phyloP scores from a whole-genome alignment of 2,113 vertebrate genomes.

The Gymnobelideus leadbeateri region DNA sequence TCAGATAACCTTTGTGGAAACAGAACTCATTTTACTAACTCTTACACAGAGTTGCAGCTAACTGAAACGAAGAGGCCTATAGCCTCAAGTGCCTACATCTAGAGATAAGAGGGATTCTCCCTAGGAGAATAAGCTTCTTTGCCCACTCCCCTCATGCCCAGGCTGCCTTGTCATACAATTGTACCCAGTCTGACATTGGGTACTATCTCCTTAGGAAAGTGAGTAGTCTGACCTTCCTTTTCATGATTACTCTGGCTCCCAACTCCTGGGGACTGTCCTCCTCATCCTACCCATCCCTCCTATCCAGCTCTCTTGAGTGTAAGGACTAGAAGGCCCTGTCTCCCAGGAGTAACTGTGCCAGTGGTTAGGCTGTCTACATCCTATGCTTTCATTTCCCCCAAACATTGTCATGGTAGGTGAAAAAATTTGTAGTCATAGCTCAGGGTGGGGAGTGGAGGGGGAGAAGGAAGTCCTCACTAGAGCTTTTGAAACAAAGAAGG shows the following conservation, averaged over 20 bases:
- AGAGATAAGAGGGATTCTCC: neutral
- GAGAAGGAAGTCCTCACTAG: neutral
- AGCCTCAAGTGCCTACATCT: neutral
- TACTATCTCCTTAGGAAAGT: neutral
- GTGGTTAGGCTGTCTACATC: neutral
- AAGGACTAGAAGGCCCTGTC: neutral
- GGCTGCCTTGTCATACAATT: neutral
- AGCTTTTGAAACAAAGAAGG: neutral
- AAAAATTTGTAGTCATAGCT: neutral
- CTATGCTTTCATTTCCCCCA: neutral
- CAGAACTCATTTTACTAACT: no score
- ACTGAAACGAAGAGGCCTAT: neutral
- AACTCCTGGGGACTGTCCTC: neutral
- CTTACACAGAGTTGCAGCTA: neutral
- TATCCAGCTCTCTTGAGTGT: neutral
- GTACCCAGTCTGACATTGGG: neutral
- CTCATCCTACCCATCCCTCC: neutral
- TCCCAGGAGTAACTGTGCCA: neutral
- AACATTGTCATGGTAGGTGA: neutral
- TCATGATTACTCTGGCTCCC: neutral
- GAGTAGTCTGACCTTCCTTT: neutral
- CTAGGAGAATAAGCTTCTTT: neutral
- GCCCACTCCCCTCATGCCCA: neutral
- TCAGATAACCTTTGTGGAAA: no score
- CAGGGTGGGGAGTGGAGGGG: neutral